Percentiles rank a stretch among this genome's conserved stretches.
Conservation (phyloP, 2,113 vertebrate genomes). For the Chlorocebus sabaeus region DNA sequence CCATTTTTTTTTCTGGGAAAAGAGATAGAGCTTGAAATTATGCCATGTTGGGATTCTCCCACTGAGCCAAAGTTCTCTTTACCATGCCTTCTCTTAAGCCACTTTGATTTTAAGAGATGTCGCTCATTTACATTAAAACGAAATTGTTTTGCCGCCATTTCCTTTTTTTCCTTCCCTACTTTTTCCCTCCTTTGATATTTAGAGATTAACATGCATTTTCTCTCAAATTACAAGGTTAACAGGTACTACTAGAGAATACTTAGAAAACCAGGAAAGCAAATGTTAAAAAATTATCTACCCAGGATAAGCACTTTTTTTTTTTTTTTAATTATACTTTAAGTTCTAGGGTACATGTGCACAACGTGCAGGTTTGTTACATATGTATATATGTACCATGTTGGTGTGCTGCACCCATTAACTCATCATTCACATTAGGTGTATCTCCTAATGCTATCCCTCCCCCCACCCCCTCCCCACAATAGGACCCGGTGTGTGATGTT, state of each 20-base stretch:
- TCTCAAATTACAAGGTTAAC: not conserved
- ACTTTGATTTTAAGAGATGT: not conserved
- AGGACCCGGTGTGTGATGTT: too few species aligned
- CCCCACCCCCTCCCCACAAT: too few species aligned
- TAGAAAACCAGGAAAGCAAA: slow-evolving; percentile 1
- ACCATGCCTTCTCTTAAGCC: not conserved
- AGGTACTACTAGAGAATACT: not conserved
- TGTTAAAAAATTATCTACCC: not conserved
- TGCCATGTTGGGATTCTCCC: not conserved
- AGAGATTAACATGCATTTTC: not conserved
- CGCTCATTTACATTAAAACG: not conserved
- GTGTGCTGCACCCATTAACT: too few species aligned
- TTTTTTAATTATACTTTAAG: too few species aligned
- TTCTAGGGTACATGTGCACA: too few species aligned
- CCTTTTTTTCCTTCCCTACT: not conserved
- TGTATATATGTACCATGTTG: too few species aligned
- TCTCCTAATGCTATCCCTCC: too few species aligned
- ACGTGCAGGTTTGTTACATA: too few species aligned
- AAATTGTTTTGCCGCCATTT: not conserved
- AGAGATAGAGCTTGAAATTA: not conserved
- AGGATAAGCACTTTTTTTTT: not conserved
- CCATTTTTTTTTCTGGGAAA: not conserved
- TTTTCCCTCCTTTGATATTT: not conserved
- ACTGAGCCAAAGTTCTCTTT: not conserved
- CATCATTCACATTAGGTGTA: too few species aligned